Conservation (phyloP, 2,888 invertebrate genomes). For the Saturnia japonica region DNA sequence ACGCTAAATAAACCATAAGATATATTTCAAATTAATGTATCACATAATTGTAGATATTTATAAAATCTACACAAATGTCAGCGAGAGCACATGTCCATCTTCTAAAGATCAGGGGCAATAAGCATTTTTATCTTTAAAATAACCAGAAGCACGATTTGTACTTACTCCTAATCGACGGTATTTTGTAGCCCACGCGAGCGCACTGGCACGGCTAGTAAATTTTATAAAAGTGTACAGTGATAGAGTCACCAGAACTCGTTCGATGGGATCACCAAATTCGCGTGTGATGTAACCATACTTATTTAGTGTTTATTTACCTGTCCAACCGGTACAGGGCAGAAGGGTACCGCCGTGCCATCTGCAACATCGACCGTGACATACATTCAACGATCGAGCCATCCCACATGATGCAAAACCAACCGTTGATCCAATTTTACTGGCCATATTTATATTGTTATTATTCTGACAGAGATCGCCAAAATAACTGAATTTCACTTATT, state of each 20-base stretch:
- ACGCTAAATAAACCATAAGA: too few species aligned
- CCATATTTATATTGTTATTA: neutral
- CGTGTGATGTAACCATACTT: slow-evolving; percentile 31
- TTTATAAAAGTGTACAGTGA: neutral
- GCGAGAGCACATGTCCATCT: too few species aligned
- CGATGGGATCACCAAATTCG: slow-evolving; percentile 21
- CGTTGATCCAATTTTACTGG: slow-evolving; percentile 41
- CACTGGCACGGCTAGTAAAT: too few species aligned
- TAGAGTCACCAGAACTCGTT: neutral
- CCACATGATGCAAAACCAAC: slow-evolving; percentile 31
- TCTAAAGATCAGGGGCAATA: too few species aligned
- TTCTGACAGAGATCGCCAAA: neutral
- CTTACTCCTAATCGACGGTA: too few species aligned
- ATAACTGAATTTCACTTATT: neutral
- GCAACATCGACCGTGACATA: slow-evolving; percentile 59
- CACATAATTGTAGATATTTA: too few species aligned
- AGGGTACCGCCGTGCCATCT: slow-evolving; percentile 28
- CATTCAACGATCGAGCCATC: slow-evolving; percentile 34
- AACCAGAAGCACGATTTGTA: too few species aligned
- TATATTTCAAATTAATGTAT: too few species aligned
- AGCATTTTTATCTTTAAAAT: too few species aligned
- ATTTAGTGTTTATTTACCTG: slow-evolving; percentile 35
- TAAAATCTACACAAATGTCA: too few species aligned
- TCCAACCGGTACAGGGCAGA: slow-evolving; percentile 49
- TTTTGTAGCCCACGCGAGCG: too few species aligned